Conservation (phyloP, 2,113 vertebrate genomes). For the Oryzias woworae region DNA sequence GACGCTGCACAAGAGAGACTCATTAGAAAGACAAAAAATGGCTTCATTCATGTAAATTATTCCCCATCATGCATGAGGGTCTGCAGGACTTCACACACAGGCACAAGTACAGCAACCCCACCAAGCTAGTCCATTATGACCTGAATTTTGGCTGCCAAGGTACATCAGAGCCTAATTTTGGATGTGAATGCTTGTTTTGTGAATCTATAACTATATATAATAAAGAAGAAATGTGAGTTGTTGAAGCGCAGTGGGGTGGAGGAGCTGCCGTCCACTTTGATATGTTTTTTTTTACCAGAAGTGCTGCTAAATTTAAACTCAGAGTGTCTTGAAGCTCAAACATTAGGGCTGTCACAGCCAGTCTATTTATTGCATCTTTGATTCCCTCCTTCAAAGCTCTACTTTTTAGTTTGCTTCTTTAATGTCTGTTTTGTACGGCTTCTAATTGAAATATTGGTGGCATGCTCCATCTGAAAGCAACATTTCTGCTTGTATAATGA, state of each 20-base stretch:
- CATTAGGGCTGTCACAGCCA: conserved; percentile 16
- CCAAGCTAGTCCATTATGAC: conserved; percentile 66
- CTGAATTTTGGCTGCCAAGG: conserved; percentile 66
- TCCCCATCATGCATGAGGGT: conserved; percentile 22
- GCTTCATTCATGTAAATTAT: conserved; percentile 17
- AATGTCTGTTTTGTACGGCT: not conserved
- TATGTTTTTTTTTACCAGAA: conserved; percentile 7
- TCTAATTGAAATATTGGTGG: too few relatives aligned
- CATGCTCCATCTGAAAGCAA: too few relatives aligned
- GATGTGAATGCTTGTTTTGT: conserved; percentile 34
- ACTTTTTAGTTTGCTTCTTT: not conserved
- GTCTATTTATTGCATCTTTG: conserved; percentile 26
- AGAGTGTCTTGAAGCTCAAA: conserved; percentile 34
- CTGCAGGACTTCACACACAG: conserved; percentile 17
- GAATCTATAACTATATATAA: too few relatives aligned
- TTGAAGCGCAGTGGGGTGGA: conserved; percentile 2
- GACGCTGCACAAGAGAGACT: conserved; percentile 27
- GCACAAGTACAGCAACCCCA: conserved; percentile 6
- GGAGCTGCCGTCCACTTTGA: conserved; percentile 30
- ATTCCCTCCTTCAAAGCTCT: conserved; percentile 26
- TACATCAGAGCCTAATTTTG: conserved; percentile 61
- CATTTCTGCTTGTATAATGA: too few relatives aligned
- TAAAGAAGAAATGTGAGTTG: conserved; percentile 2
- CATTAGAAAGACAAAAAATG: conserved; percentile 39
- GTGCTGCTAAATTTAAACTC: conserved; percentile 8